Conservation (phyloP, 1,140 invertebrate genomes). For the Trichonephila clavata region DNA sequence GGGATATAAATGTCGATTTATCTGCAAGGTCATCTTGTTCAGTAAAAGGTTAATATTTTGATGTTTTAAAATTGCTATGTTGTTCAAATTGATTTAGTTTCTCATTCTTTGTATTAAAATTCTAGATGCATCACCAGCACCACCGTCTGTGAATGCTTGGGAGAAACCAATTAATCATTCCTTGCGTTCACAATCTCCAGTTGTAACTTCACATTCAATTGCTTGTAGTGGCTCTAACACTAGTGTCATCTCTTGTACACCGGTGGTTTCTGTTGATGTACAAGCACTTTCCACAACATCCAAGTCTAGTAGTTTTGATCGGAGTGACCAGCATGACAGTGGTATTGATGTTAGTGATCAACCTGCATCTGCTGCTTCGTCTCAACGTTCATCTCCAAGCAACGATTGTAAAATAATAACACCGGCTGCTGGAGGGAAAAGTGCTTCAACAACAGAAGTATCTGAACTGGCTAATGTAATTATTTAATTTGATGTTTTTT, state of each 20-base stretch:
- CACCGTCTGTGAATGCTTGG: constrained; percentile 90
- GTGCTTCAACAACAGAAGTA: constrained; percentile 34
- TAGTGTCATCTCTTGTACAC: constrained; percentile 48
- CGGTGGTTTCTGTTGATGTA: constrained; percentile 51
- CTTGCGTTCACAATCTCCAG: constrained; percentile 67
- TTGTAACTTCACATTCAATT: constrained; percentile 18
- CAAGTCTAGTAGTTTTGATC: constrained; percentile 79
- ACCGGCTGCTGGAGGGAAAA: constrained; percentile 83
- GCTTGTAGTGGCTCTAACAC: constrained; percentile 39
- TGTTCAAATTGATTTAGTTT: neutral
- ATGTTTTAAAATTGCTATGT: neutral
- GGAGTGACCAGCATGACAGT: constrained; percentile 82
- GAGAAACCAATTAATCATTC: constrained; percentile 81
- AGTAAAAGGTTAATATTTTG: constrained; percentile 8
- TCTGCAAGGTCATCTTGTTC: constrained; percentile 43
- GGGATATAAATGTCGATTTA: constrained; percentile 71
- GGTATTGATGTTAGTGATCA: constrained; percentile 83
- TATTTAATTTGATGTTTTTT: neutral
- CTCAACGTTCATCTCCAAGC: constrained; percentile 82
- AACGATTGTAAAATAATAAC: constrained; percentile 85
- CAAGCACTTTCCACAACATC: constrained; percentile 77
- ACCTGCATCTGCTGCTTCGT: constrained; percentile 82
- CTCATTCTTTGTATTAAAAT: neutral
- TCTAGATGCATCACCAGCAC: constrained; percentile 82
- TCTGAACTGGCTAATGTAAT: constrained; percentile 28